Evolutionary conservation across 2,113 vertebrate genomes (phyloP), one percentile per base, ranked within the genome.

Genomic region (Mohoua ochrocephala): DNA sequence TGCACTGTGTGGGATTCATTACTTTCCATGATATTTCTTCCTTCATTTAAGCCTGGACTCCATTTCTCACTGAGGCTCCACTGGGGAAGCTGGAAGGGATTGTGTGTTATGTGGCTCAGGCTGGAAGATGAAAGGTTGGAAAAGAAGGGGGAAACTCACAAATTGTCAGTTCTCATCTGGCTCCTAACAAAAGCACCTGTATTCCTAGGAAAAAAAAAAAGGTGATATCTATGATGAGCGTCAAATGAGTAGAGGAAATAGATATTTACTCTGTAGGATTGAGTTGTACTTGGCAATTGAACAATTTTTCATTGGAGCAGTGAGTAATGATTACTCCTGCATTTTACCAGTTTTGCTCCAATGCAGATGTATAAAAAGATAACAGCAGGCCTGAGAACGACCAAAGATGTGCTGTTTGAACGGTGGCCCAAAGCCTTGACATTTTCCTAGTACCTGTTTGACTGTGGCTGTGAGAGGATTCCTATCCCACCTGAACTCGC

Each of bases 61-160:
- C 3, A 1, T 64, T 84, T 78, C 61, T 79, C 31, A 70, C 20
- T 42, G 37, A 59, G 27, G 14, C 5, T 63, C 12, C 42, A 5
- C n/a, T 39, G 5, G 0, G 7, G 21, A 75, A 35, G 16, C 52
- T 59, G 52, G 50, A 87, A 82, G 26, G 60, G 59, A 24, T 28
- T 67, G 33, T 22, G 31, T 31, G 13, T 52, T 89, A 13, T 0
- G 0, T 56, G 56, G 11, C 47, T 70, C 60, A 44, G 26, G 3
- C 41, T 89, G 41, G 59, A 74, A 73, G 5, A 54, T 10, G 21
- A 28, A 93, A 65, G 10, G 10, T 8, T 33, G 33, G 41, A 67
- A 81, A 70, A 10, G 19, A 78, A 81, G 24, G 26, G 13, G 13
- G 81, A 78, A 92, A 9, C 18, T 85, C 31, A 64, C 11, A 84